Evolutionary conservation across 2,797 vertebrate species (phyloP).

Genomic region (Cyprinella venusta): DNA sequence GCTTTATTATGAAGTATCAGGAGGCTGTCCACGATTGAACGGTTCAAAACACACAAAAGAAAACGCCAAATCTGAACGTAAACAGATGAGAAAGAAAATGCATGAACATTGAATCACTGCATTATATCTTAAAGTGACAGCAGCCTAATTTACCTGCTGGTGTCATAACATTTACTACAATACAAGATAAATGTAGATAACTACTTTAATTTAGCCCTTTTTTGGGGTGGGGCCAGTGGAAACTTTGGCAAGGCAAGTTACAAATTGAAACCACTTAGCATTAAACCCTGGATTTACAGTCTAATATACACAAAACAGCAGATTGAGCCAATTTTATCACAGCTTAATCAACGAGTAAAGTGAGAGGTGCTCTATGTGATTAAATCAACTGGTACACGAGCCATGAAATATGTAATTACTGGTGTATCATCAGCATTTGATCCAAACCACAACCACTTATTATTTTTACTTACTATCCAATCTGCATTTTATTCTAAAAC

Average conservation of each 20-base stretch:
- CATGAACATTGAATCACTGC: too few relatives aligned
- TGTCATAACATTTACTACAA: neutral
- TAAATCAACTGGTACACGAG: neutral
- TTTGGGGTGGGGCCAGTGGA: neutral
- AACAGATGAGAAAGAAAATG: too few relatives aligned
- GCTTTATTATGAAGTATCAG: too few relatives aligned
- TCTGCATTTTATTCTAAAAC: too few relatives aligned
- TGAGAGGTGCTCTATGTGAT: constrained; percentile 2
- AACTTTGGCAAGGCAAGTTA: neutral
- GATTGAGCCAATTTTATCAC: neutral
- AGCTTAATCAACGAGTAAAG: neutral
- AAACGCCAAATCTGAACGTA: too few relatives aligned
- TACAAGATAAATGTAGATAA: neutral
- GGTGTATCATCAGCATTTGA: neutral
- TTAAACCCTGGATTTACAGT: neutral
- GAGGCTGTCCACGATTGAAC: too few relatives aligned
- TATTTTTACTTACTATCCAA: neutral
- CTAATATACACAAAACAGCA: constrained; percentile 16
- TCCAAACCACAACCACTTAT: neutral
- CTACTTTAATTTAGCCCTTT: neutral
- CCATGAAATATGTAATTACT: neutral
- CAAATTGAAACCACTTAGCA: neutral
- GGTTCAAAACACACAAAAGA: too few relatives aligned
- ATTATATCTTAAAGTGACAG: neutral
- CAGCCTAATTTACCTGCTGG: neutral